Conservation (phyloP, 2,888 invertebrate species). For the Pardosa pseudoannulata region DNA sequence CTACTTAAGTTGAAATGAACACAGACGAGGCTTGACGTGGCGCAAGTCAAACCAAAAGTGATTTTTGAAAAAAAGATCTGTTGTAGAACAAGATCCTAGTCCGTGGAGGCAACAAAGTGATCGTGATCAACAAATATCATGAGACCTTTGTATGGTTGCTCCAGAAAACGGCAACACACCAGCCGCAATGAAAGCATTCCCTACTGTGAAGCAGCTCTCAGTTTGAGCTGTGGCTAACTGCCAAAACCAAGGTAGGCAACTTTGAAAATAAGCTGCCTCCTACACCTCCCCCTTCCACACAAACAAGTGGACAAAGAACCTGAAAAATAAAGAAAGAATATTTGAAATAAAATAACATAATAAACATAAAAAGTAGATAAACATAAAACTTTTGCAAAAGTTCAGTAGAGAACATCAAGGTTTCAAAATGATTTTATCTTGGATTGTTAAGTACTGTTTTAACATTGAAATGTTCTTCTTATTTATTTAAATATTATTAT, state of each 20-base stretch:
- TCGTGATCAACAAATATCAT: conserved; percentile 68
- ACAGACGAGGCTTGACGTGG: conserved; percentile 29
- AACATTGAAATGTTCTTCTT: too few species aligned
- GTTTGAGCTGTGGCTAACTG: conserved; percentile 47
- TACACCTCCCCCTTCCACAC: conserved; percentile 59
- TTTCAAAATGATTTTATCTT: too few species aligned
- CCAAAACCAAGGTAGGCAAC: conserved; percentile 53
- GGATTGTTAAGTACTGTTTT: too few species aligned
- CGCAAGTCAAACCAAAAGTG: conserved; percentile 25
- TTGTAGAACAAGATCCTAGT: conserved; percentile 41
- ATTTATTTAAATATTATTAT: too few species aligned
- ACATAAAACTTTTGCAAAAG: too few species aligned
- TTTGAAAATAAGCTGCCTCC: conserved; percentile 40
- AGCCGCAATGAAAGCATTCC: conserved; percentile 72
- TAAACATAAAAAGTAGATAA: too few species aligned
- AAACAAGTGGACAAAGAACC: conserved; percentile 24
- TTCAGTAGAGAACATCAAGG: too few species aligned
- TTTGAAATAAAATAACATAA: too few species aligned
- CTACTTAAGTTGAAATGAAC: conserved; percentile 46
- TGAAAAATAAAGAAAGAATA: conserved; percentile 27
- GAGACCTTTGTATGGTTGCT: conserved; percentile 63
- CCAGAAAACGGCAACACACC: conserved; percentile 71
- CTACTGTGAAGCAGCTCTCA: conserved; percentile 42
- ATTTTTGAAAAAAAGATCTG: conserved; percentile 24
- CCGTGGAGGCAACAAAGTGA: conserved; percentile 43